Evolutionary conservation across 2,888 invertebrate species (phyloP).

Genomic region (Tenthredo amoena): DNA sequence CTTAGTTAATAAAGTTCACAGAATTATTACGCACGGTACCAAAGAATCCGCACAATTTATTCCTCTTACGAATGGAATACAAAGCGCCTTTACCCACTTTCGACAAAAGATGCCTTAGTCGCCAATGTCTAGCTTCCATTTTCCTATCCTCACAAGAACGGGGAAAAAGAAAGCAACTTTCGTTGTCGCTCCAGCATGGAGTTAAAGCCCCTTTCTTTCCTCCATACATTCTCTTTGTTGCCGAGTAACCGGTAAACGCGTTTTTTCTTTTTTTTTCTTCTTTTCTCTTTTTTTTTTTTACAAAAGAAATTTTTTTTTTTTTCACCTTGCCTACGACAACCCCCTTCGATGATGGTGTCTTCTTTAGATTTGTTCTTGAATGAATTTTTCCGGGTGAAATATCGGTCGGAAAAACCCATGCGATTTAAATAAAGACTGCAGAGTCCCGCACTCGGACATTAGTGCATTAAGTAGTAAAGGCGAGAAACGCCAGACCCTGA

Average conservation of each 20-base stretch:
- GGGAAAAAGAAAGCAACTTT: background rate
- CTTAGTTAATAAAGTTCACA: background rate
- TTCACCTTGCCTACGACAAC: background rate
- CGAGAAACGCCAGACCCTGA: background rate
- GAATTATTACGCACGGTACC: background rate
- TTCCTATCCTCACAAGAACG: background rate
- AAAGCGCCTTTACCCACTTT: background rate
- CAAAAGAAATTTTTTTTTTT: background rate
- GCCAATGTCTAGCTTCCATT: background rate
- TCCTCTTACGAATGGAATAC: background rate
- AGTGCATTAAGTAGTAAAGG: conserved; percentile 22
- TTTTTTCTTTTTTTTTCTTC: conserved; percentile 3
- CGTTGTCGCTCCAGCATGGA: conserved; percentile 17
- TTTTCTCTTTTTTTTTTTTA: background rate
- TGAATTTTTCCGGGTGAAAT: background rate
- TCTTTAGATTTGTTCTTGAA: background rate
- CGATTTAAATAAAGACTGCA: background rate
- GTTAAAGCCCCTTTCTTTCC: conserved; percentile 8
- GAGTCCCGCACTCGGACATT: background rate
- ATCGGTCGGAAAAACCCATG: background rate
- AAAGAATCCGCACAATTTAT: background rate
- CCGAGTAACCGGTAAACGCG: background rate
- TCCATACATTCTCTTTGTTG: background rate
- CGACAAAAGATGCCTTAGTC: background rate
- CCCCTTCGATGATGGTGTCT: background rate